Base-by-base conservation (phyloP, 2,797 vertebrate species). In the Sebastes paucispinis region DNA sequence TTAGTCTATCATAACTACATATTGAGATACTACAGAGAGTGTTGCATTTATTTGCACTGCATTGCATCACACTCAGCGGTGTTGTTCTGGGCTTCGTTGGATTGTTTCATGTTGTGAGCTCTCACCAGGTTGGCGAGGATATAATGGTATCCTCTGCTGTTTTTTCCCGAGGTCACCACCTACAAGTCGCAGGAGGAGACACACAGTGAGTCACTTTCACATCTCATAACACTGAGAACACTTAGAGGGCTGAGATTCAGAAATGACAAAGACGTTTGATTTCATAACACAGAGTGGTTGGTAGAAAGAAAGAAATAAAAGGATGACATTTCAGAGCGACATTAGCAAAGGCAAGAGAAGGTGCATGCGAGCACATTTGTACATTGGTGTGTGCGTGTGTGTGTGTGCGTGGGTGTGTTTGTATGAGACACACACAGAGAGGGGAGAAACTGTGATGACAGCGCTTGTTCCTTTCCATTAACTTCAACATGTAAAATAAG, bases 111-210 rank as follows among this genome's bases (percentile, higher is more conserved):
- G 73, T 47, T 83, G 75, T 3, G 4, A 74, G 76, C 55, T 71
- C 97, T 98, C 96, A 99, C 98, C 97, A 99, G 96, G 92, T 99
- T 99, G 89, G 98, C 98, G 63, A 99, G 95, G 94, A 99, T 98
- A 90, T 99, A 99, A 94, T 99, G 98, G 94, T 98, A 99, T 90
- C 98, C 98, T 96, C 97, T 95, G 81, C 96, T 96, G 93, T 99
- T 98, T 91, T 99, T 99, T 79, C 98, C 98, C 0, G 98, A 96
- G 93, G 94, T 95, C 92, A 98, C 97, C 86, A 98, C 97, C 98
- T 99, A 94, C 68, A 93, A 79, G 71, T 76, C 87, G 64, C 79
- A 85, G 85, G 83, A 93, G 88, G 82, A 90, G 76, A 91, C 71
- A 29, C 73, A 77, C 64, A 39, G 58, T 86, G 88, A 90, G 86